Conservation (phyloP, 2,113 vertebrate species). For the Chaetops frenatus region DNA sequence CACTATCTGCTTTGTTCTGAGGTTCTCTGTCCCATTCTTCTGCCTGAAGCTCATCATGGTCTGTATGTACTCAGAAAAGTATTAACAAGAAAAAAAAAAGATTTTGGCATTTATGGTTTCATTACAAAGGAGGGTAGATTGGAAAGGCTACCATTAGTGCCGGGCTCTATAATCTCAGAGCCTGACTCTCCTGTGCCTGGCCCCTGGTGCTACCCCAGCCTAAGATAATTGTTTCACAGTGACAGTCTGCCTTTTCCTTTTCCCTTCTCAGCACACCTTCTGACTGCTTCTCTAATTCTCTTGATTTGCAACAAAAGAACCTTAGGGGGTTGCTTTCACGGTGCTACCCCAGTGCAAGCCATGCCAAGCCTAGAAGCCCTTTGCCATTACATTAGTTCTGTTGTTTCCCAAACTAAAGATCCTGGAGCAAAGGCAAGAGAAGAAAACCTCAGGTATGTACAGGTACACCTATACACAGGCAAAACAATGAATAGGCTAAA, state of each 20-base stretch:
- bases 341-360: not conserved
- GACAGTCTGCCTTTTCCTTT: not conserved
- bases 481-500: not conserved
- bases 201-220: not conserved
- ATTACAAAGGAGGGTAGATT: not conserved
- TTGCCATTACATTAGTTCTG: not conserved
- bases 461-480: not conserved
- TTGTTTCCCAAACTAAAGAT: not conserved
- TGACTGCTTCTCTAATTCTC: not conserved
- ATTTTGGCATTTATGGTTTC: not conserved
- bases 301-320: not conserved
- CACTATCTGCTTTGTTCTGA: not conserved
- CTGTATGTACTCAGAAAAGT: not conserved
- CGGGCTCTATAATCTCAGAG: not conserved
- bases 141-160: not conserved
- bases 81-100: not conserved
- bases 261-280: not conserved
- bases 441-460: not conserved
- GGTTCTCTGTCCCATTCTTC: not conserved
- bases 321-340: not conserved
- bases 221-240: not conserved
- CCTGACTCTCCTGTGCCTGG: not conserved
- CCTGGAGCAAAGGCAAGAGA: not conserved
- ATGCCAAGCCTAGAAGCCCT: not conserved
- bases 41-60: not conserved